A percentile compares a stretch with the other conserved stretches of the same genome.
Conservation (phyloP, 2,888 invertebrate species). For the Monopis laevigella region DNA sequence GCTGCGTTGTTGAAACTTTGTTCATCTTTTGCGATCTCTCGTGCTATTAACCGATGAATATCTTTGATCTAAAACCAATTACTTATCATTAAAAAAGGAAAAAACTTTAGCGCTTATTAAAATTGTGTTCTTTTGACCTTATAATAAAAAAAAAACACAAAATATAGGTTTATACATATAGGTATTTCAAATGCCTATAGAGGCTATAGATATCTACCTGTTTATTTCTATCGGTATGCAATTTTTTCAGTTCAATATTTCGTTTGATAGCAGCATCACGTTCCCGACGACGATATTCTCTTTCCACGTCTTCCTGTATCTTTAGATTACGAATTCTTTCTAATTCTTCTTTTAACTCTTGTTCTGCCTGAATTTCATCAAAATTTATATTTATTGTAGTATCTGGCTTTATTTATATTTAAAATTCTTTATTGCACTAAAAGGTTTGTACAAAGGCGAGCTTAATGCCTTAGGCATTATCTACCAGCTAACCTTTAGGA, state of each 20-base stretch:
- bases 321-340: constrained; percentile 58
- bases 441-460: too few species aligned
- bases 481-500: too few species aligned
- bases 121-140: neutral
- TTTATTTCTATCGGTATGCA: constrained; percentile 61
- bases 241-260: constrained; percentile 53
- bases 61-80: constrained; percentile 56
- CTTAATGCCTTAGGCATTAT: too few species aligned
- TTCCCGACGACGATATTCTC: constrained; percentile 74
- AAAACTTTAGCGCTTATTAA: neutral
- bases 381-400: too few species aligned
- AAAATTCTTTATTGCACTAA: too few species aligned
- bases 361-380: constrained; percentile 40
- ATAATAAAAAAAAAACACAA: neutral
- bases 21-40: constrained; percentile 73
- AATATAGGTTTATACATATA: neutral
- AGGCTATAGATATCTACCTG: constrained; percentile 42
- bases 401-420: too few species aligned
- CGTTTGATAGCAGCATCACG: constrained; percentile 67
- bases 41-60: constrained; percentile 70
- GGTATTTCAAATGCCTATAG: neutral
- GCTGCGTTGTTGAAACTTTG: constrained; percentile 68
- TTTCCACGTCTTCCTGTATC: constrained; percentile 70
- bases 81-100: neutral
- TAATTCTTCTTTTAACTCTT: constrained; percentile 56